Evolutionary conservation across 2,888 invertebrate species (phyloP).

Genomic region (Sarcophaga subvicina): DNA sequence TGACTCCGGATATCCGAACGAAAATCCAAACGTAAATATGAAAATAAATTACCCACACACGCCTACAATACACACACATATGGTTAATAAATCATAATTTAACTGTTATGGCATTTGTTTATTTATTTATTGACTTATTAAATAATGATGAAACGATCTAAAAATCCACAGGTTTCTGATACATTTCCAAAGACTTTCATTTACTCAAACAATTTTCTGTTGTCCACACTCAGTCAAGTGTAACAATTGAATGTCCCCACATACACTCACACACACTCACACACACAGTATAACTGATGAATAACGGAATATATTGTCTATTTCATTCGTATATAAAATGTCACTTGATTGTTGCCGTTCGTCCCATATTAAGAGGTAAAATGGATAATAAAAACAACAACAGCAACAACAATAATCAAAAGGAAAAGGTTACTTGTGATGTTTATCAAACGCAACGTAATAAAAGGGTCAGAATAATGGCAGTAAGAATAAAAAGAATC

Average conservation of each 20-base stretch:
- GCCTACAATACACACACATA: no score
- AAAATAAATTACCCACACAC: not conserved
- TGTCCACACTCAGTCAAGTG: not conserved
- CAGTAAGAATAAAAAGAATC: constrained; percentile 36
- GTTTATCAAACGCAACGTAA: constrained; percentile 70
- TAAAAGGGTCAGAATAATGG: constrained; percentile 44
- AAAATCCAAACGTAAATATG: no score
- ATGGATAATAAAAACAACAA: constrained; percentile 58
- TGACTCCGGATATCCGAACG: no score
- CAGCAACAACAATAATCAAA: constrained; percentile 36
- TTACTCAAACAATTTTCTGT: not conserved
- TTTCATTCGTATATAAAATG: not conserved
- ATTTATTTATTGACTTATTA: not conserved
- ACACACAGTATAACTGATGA: not conserved
- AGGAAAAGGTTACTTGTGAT: constrained; percentile 73
- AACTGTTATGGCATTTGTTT: not conserved
- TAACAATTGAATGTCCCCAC: not conserved
- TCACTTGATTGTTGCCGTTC: not conserved
- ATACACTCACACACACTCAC: not conserved
- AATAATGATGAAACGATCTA: not conserved
- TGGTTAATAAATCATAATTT: not conserved
- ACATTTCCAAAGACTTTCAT: constrained; percentile 2
- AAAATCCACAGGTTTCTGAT: constrained; percentile 32
- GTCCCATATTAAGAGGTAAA: constrained; percentile 36
- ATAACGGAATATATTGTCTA: not conserved